phyloP scores from a whole-genome alignment of 2,888 invertebrate species.

The Phortica okadai region DNA sequence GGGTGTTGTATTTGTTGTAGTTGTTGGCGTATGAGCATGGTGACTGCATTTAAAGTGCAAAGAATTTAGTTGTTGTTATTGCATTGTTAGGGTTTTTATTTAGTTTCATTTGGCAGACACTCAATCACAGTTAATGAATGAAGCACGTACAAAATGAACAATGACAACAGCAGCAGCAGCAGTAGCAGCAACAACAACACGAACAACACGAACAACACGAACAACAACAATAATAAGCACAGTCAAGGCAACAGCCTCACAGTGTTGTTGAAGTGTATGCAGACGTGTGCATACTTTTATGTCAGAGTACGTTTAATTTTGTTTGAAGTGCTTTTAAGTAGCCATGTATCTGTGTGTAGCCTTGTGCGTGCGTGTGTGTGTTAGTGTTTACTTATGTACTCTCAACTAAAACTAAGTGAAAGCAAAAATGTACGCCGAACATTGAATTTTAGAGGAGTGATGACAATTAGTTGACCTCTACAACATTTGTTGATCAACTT shows the following conservation, averaged over 20 bases:
- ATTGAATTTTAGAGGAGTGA: slow-evolving; percentile 1
- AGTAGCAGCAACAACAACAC: slow-evolving; percentile 5
- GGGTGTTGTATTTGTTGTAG: slow-evolving; percentile 6
- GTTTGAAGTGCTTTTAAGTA: slow-evolving; percentile 38
- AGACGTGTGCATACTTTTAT: slow-evolving; percentile 7
- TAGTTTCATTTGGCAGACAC: slow-evolving; percentile 39
- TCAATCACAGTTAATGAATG: slow-evolving; percentile 41
- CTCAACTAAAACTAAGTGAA: neutral
- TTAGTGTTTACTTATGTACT: too few species aligned
- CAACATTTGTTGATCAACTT: neutral
- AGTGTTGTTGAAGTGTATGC: neutral
- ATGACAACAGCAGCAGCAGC: slow-evolving; percentile 25
- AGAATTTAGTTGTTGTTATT: neutral
- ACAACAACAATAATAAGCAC: slow-evolving; percentile 1
- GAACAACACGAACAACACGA: slow-evolving; percentile 4
- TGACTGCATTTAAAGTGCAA: slow-evolving; percentile 23
- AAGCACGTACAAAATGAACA: slow-evolving; percentile 36
- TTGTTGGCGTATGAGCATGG: neutral
- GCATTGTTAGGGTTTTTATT: slow-evolving; percentile 33
- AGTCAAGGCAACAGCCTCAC: neutral
- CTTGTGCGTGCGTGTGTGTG: neutral
- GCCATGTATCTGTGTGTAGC: neutral
- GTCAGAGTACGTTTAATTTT: slow-evolving; percentile 38
- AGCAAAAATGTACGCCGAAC: slow-evolving; percentile 15
- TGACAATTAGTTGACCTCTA: too few species aligned